Percentiles rank a stretch among this genome's conserved stretches.
phyloP scores from a whole-genome alignment of 2,888 invertebrate genomes.

The Thymelicus acteon region DNA sequence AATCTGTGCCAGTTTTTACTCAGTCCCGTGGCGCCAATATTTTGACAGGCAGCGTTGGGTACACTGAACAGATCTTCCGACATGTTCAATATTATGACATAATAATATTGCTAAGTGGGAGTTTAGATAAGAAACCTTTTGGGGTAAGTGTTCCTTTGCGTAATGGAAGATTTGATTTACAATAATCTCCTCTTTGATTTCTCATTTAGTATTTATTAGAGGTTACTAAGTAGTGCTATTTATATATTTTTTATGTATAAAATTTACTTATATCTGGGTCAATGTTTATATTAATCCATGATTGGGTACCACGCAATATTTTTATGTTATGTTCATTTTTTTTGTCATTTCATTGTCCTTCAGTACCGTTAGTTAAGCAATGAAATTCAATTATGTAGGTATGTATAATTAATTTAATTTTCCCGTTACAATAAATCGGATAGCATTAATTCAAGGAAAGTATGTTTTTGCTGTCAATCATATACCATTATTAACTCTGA shows the following conservation, averaged over 20 bases:
- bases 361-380: too few species aligned
- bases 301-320: too few species aligned
- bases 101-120: constrained; percentile 72
- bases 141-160: constrained; percentile 46
- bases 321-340: too few species aligned
- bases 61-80: constrained; percentile 62
- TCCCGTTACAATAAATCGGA: too few species aligned
- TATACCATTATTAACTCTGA: too few species aligned
- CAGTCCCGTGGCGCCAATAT: constrained; percentile 65
- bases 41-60: constrained; percentile 63
- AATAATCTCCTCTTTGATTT: constrained; percentile 39
- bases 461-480: too few species aligned
- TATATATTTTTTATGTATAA: neutral
- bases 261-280: too few species aligned
- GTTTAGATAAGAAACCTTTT: constrained; percentile 67
- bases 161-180: constrained; percentile 39
- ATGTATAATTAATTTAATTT: too few species aligned
- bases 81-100: constrained; percentile 69
- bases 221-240: constrained; percentile 43
- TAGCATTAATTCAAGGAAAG: too few species aligned
- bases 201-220: constrained; percentile 35
- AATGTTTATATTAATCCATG: too few species aligned
- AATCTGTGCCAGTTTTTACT: constrained; percentile 44
- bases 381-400: too few species aligned
- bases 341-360: too few species aligned